phyloP scores from a whole-genome alignment of 2,113 vertebrate species.

The Daboia siamensis region DNA sequence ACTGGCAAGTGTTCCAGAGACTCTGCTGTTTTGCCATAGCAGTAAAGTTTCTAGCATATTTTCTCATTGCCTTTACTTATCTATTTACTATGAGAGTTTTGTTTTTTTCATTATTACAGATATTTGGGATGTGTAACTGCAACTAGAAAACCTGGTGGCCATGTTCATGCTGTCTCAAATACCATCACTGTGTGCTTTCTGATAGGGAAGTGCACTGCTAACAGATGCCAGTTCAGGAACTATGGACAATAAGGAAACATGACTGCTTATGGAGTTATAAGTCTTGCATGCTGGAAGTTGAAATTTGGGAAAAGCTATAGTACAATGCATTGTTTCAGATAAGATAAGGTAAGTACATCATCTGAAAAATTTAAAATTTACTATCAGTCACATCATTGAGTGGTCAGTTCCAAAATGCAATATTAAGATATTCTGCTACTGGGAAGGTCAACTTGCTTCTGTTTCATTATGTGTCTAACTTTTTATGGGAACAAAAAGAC shows the following conservation, averaged over 20 bases:
- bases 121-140: not conserved
- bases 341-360: not conserved
- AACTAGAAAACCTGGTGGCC: not conserved
- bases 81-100: not conserved
- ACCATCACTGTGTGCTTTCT: not conserved
- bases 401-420: not conserved
- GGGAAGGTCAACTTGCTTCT: not conserved
- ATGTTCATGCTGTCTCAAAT: not conserved
- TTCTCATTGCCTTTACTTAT: not conserved
- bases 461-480: not conserved
- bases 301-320: not conserved
- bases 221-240: not conserved
- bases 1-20: not conserved
- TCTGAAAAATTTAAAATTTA: not conserved
- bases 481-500: not conserved
- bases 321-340: not conserved
- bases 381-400: not conserved
- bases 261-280: not conserved
- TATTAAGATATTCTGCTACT: not conserved
- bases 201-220: too few relatives aligned
- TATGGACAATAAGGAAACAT: not conserved
- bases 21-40: not conserved
- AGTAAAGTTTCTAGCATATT: not conserved
- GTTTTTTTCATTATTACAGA: not conserved
- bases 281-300: not conserved